Percentiles rank a stretch among this genome's conserved stretches.
Conservation (phyloP, 2,888 invertebrate species). For the Xestia ashworthii region DNA sequence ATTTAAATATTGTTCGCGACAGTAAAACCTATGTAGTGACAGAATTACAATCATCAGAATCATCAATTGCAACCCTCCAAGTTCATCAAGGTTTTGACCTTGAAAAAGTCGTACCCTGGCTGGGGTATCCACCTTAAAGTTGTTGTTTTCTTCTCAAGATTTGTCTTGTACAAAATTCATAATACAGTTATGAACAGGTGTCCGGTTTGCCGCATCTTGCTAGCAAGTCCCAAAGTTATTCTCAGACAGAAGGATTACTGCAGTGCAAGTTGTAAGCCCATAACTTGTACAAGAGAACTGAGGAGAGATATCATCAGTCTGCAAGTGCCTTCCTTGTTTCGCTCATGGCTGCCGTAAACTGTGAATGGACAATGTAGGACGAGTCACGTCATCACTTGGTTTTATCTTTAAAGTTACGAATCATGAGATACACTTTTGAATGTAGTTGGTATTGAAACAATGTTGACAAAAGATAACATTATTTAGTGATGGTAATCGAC, state of each 20-base stretch:
- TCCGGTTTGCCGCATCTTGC: background rate
- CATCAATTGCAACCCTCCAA: too few species aligned
- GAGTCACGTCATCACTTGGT: background rate
- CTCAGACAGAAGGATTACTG: slow-evolving; percentile 24
- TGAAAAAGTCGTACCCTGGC: too few species aligned
- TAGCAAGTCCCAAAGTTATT: slow-evolving; percentile 36
- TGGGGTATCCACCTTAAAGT: too few species aligned
- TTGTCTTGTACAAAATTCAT: background rate
- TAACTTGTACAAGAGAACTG: slow-evolving; percentile 30
- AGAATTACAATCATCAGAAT: too few species aligned
- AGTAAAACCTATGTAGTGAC: too few species aligned
- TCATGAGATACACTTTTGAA: background rate
- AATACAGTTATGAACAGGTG: slow-evolving; percentile 7
- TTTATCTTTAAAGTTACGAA: slow-evolving; percentile 11
- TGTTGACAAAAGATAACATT: background rate
- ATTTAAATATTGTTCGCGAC: too few species aligned
- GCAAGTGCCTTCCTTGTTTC: slow-evolving; percentile 18
- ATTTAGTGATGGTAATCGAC: background rate
- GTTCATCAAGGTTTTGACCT: too few species aligned
- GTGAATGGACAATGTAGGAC: slow-evolving; percentile 1
- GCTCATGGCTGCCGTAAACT: slow-evolving; percentile 17
- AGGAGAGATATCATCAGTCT: slow-evolving; percentile 25
- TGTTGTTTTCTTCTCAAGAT: background rate
- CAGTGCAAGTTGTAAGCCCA: slow-evolving; percentile 23
- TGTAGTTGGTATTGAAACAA: slow-evolving; percentile 6